Evolutionary conservation across 2,797 vertebrate species (phyloP).

Genomic region (Ptychobarbus kaznakovi): DNA sequence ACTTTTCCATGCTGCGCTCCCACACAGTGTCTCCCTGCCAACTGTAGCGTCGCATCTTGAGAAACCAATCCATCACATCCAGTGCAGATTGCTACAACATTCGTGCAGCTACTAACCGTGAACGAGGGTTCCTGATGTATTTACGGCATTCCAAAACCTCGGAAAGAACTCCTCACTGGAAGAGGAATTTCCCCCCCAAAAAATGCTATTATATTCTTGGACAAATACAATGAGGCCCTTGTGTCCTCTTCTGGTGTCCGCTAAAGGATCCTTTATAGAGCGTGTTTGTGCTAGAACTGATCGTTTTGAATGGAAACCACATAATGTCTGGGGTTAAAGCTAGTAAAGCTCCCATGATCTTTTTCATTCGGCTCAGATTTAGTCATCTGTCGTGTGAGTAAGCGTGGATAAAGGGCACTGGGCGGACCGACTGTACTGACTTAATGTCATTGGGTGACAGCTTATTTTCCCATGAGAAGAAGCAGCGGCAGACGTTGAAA

Average conservation of each 20-base stretch:
- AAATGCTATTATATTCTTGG: constrained; percentile 26
- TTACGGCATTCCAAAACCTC: constrained; percentile 37
- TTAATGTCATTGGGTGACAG: constrained; percentile 60
- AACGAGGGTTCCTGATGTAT: constrained; percentile 28
- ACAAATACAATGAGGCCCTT: constrained; percentile 36
- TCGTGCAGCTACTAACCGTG: not conserved
- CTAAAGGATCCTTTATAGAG: constrained; percentile 31
- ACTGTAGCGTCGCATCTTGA: constrained; percentile 57
- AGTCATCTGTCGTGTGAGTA: constrained; percentile 35
- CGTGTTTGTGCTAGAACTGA: not conserved
- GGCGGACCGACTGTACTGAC: constrained; percentile 66
- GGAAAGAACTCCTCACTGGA: constrained; percentile 29
- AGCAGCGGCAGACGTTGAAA: constrained; percentile 14
- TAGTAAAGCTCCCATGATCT: not conserved
- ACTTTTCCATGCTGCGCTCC: constrained; percentile 75
- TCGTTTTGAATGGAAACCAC: constrained; percentile 31
- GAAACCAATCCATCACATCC: constrained; percentile 36
- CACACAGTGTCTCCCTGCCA: constrained; percentile 67
- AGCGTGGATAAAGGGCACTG: constrained; percentile 71
- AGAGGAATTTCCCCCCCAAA: not conserved
- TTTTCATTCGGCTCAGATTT: constrained; percentile 34
- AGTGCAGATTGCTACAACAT: constrained; percentile 27
- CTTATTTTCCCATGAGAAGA: constrained; percentile 52
- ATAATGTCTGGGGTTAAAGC: constrained; percentile 1
- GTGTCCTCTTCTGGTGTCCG: not conserved